Evolutionary conservation across 92 coral and sea anemone species (phyloP).

Genomic region (Scolanthus callimorphus): DNA sequence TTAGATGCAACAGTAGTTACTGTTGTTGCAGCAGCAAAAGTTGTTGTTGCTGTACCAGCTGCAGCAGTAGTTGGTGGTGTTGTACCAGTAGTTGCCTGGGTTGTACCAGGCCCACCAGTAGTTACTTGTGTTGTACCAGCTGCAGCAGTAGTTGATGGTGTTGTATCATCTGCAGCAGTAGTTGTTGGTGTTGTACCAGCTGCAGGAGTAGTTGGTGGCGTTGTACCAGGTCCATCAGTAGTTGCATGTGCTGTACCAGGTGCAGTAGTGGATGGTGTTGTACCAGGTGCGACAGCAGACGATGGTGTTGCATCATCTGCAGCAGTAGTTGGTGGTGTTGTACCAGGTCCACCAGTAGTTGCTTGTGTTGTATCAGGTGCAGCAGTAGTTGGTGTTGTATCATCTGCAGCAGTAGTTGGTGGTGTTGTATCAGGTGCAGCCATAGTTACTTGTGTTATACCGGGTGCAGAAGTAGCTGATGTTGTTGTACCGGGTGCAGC

Average conservation of each 20-base stretch:
- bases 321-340: conserved; percentile 5
- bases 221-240: too few relatives aligned
- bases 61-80: too few relatives aligned
- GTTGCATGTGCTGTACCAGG: too few relatives aligned
- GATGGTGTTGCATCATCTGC: background rate
- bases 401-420: conserved; percentile 2
- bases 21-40: too few relatives aligned
- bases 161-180: too few relatives aligned
- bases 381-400: background rate
- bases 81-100: too few relatives aligned
- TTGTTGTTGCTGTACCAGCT: background rate
- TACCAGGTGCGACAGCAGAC: background rate
- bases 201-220: too few relatives aligned
- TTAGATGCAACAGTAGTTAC: too few relatives aligned
- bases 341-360: background rate
- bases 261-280: background rate
- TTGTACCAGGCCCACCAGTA: too few relatives aligned
- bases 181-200: too few relatives aligned
- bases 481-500: conserved; percentile 1
- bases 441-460: background rate
- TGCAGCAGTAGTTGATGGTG: too few relatives aligned
- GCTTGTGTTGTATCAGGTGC: background rate
- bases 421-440: conserved; percentile 6
- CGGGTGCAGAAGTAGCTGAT: background rate
- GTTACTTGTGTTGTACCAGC: too few relatives aligned